Evolutionary conservation across 2,797 vertebrate genomes (phyloP), one percentile per base, ranked within the genome.

Genomic region (Mycteria americana): DNA sequence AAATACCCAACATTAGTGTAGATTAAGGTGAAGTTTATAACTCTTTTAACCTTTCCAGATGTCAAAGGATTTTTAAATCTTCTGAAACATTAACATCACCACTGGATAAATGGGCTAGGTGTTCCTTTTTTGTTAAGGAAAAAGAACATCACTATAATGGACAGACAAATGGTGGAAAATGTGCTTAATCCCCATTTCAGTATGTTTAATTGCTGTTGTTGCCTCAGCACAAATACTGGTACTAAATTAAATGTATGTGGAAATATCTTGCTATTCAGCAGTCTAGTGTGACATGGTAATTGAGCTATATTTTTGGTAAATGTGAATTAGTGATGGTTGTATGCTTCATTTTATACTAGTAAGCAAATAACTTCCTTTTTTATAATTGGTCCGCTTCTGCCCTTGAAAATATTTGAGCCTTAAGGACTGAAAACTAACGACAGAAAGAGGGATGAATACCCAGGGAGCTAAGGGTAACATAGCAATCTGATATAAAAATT

Each of bases 401-500:
- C 88, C 94, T 94, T 96, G 87, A 78, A 97, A 91, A 77, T 72
- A 82, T 86, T 88, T 80, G 87, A 92, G 89, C 87, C 95, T 97
- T 41, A 60, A 96, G 97, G 95, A 89, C 59, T 84, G 93, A 73
- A 94, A 88, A 43, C 74, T n/a, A 67, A 68, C 4, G 60, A 92
- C 89, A 94, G 85, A 64, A 89, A 93, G 97, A 96, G 90, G 53
- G 64, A 94, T 72, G 79, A 79, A 77, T 53, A 83, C 70, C 88
- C 45, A 75, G 77, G 88, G 95, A 97, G 77, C 83, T 89, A 80
- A 97, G 95, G 94, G 84, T 92, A 93, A 31, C 89, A 85, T 18
- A 84, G 89, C 95, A 97, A 96, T 96, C 92, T 88, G 81, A 97
- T 87, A 89, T 96, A 95, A 97, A 95, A 97, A 94, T 95, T 97